These are phyloP conservation scores for Chiridota heheva DNA, from an alignment of 35 echinoderm and acorn worm genomes.

Conservation along the genomic window DNA sequence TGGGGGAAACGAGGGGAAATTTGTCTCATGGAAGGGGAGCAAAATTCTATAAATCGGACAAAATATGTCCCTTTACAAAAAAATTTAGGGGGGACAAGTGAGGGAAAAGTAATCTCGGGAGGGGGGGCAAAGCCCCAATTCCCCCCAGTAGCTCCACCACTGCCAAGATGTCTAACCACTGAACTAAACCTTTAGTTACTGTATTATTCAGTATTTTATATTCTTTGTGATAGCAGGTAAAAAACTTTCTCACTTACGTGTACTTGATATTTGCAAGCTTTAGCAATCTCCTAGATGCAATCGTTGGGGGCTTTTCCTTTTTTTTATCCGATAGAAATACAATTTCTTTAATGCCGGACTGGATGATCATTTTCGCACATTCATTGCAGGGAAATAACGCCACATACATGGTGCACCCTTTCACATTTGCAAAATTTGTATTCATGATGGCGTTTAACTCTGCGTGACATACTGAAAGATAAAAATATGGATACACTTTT, in stretches of 20 bases:
- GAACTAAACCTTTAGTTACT: no score
- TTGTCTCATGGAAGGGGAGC: no score
- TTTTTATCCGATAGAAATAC: slow-evolving; percentile 86
- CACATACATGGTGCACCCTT: slow-evolving; percentile 87
- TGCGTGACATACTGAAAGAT: slow-evolving; percentile 77
- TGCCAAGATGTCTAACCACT: no score
- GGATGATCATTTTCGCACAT: slow-evolving; percentile 95
- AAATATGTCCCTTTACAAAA: no score
- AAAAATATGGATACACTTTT: slow-evolving; percentile 9
- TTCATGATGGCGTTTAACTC: slow-evolving; percentile 95
- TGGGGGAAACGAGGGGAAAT: no score
- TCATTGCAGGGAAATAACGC: slow-evolving; percentile 97
- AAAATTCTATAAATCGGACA: no score
- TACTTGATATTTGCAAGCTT: slow-evolving; percentile 63
- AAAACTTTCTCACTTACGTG: slow-evolving; percentile 57
- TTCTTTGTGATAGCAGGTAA: no score
- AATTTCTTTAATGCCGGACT: slow-evolving; percentile 76
- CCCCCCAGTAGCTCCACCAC: no score
- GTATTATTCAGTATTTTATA: no score
- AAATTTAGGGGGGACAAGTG: no score
- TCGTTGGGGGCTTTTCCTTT: slow-evolving; percentile 61
- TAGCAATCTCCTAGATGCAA: slow-evolving; percentile 73
- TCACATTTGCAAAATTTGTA: slow-evolving; percentile 83
- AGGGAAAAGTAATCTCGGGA: no score
- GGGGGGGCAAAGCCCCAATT: no score